Evolutionary conservation across 2,888 invertebrate genomes (phyloP).

Genomic region (Plutella xylostella): DNA sequence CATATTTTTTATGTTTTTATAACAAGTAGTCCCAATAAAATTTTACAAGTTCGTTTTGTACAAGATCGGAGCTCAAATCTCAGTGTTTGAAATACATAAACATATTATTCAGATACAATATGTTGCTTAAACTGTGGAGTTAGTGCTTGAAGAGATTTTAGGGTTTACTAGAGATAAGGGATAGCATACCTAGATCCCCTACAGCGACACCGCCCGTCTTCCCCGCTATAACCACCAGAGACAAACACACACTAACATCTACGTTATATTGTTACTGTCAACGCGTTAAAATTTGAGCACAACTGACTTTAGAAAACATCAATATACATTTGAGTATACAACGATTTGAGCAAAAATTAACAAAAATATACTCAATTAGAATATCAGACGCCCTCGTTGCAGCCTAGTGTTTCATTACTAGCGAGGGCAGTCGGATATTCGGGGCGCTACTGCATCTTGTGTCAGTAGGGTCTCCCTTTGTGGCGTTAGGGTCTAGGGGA

Average conservation of each 20-base stretch:
- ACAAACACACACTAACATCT: neutral
- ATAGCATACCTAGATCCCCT: too few relatives aligned
- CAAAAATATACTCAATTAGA: conserved; percentile 2
- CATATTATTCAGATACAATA: conserved; percentile 33
- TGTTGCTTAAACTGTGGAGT: conserved; percentile 34
- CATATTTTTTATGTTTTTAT: conserved; percentile 50
- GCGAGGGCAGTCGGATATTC: too few relatives aligned
- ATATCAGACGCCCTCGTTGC: neutral
- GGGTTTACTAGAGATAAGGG: conserved; percentile 1
- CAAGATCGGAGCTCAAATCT: conserved; percentile 50
- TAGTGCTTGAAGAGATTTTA: conserved; percentile 32
- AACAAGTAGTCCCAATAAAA: conserved; percentile 68
- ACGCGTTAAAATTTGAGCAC: neutral
- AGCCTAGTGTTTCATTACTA: too few relatives aligned
- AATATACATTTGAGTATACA: neutral
- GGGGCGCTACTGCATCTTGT: too few relatives aligned
- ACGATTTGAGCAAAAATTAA: conserved; percentile 4
- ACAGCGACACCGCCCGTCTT: neutral
- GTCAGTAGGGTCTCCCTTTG: too few relatives aligned
- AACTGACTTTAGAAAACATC: neutral
- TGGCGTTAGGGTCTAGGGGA: neutral
- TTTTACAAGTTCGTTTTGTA: conserved; percentile 65
- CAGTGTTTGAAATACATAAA: conserved; percentile 48
- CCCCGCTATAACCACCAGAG: neutral
- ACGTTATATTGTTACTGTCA: neutral